Base-by-base conservation (phyloP, 2,797 vertebrate genomes). In the Alcedo atthis region DNA sequence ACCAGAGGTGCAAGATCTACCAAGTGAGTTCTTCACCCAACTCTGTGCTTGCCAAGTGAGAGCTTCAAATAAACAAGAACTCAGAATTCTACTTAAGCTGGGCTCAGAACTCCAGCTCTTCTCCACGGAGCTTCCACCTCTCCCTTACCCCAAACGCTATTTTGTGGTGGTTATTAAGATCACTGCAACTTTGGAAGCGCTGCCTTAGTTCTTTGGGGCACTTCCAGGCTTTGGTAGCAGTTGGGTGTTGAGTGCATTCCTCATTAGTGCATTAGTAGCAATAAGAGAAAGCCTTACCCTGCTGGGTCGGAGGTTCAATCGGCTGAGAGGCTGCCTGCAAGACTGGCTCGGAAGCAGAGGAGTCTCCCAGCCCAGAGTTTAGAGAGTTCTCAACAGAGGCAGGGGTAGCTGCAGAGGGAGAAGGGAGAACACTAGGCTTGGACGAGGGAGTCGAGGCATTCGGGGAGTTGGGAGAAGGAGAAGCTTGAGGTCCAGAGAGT, bases 371-470 rank as follows among this genome's bases (percentile, higher is more conserved):
- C 98, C 98, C 97, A 98, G 98, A 98, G 98, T 98, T 98, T 99
- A 98, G 97, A 98, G 98, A 98, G 96, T 97, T 98, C 97, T 98
- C 98, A 98, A 96, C 93, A 98, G 97, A 98, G 98, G 98, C 98
- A 96, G 98, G 98, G 98, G 98, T 97, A 97, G 98, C 99, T 99
- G 99, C 98, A 98, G 98, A 98, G 98, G 99, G 98, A 99, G 98
- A 99, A 98, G 98, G 98, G 97, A 99, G 97, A 99, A 98, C 98
- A 98, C 98, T 98, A 98, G 98, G 98, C 98, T 98, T 99, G 98
- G 98, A 98, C 98, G 98, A 98, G 98, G 98, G 98, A 98, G 98
- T 98, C 54, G 98, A 98, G 98, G 98, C 96, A 98, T 98, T 96
- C 96, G 97, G 98, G 96, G 97, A 96, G 96, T 97, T 96, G 88